Evolutionary conservation across 2,797 vertebrate genomes (phyloP), one percentile per base, ranked within the genome.

Genomic region (Mus spretus): DNA sequence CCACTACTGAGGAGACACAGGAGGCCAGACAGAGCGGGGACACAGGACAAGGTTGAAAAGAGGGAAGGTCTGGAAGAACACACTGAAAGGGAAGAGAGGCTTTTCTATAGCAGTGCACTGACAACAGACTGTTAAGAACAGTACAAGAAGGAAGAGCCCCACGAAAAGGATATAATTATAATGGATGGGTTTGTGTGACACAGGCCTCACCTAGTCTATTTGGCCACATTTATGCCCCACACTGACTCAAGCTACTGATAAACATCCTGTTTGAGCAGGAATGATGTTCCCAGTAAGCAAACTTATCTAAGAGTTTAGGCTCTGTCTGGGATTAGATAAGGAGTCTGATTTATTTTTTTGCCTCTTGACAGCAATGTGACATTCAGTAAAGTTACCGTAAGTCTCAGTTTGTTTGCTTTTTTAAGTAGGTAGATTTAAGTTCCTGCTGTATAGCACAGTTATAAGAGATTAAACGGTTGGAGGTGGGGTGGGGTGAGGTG

Each of bases 361-460:
- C 11, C 83, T 88, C 17, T 24, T 37, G 17, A 59, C n/a, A 94
- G 34, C 19, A 47, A n/a, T 40, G 57, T 77, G 37, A 81, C 31
- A 19, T 74, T 93, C 22, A 47, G 67, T 75, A 75, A 72, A 80
- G 12, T 63, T 93, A 63, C 10, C 8, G 2, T 55, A n/a, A 79
- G 26, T 89, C 96, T 91, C 34, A 81, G 34, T 90, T 82, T 92
- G 47, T 47, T 47, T 47, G 4, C n/a, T 67, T 86, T 70, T 72
- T 80, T 75, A 91, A 72, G 47, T 6, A 59, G 1, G 28, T 55
- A 10, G 11, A 65, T 28, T 47, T n/a, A 86, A 65, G 19, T 31
- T 53, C 24, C 24, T 75, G 61, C 57, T 82, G 90, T 7, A 50
- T 1, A 91, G 24, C 80, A 89, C 17, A 4, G n/a, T 19, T 50